Evolutionary conservation across 2,888 invertebrate genomes (phyloP), one percentile per base, ranked within the genome.

Genomic region (Dione juno): DNA sequence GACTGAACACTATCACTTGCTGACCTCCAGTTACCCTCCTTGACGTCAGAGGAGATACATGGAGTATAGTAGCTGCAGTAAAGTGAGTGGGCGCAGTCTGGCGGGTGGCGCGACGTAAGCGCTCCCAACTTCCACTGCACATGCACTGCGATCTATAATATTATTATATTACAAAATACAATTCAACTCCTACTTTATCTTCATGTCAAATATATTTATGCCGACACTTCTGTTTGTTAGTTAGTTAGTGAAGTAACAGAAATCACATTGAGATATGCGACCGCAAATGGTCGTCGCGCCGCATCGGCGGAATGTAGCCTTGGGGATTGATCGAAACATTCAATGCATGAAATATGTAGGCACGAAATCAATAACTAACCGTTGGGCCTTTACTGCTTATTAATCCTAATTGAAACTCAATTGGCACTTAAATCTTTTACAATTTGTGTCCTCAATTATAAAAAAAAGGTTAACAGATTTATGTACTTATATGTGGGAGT

Each of bases 391-490:
- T 81, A 78, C 80, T 79, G 80, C 81, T 83, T 82, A 87, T 87
- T 85, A 87, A 88, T 88, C 88, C 83, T 82, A 84, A 86, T 86
- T 88, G 84, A 82, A 84, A 82, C 84, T 85, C 85, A 86, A 87
- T 88, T 87, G 84, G 79, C 79, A 81, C 74, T 81, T 80, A 84
- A 84, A 84, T 84, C 80, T 81, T 80, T 80, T 80, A 81, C 83
- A 76, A 79, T 79, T 83, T 82, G 81, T 81, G 79, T 79, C 81
- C 80, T 84, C 80, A 81, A 83, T 84, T 84, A 82, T 80, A 81
- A 80, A 64, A 80, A 64, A 80, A 78, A 65, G 53, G 68, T 65
- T 72, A 69, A 71, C 63, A 70, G 69, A 74, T 75, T 74, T 75
- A 64, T 52, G 69, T 65, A 59, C 54, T 57, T 67, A 66, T 66